Conservation (phyloP, 2,888 invertebrate genomes). For the Drosophila falleni region DNA sequence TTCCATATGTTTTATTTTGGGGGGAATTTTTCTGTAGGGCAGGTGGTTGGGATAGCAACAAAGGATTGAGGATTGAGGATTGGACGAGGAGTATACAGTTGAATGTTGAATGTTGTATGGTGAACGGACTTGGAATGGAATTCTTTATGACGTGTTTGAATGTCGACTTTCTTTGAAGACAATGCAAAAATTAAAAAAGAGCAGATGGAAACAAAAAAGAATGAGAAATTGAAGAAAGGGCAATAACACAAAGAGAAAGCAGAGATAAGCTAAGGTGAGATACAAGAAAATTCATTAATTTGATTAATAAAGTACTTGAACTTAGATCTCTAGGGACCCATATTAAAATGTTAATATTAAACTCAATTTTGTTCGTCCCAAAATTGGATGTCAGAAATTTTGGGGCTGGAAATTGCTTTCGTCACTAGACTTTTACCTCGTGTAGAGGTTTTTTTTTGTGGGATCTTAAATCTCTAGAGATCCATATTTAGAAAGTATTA, state of each 20-base stretch:
- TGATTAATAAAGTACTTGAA: neutral
- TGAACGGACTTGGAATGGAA: slow-evolving; percentile 19
- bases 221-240: too few species aligned
- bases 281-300: neutral
- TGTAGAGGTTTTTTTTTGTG: too few species aligned
- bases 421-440: too few species aligned
- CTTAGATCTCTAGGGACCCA: too few species aligned
- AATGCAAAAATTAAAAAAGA: neutral
- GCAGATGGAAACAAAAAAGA: neutral
- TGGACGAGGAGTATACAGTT: neutral
- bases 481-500: too few species aligned
- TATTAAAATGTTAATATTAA: too few species aligned
- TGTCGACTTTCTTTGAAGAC: slow-evolving; percentile 7
- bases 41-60: slow-evolving; percentile 28
- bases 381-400: too few species aligned
- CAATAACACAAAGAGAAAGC: neutral
- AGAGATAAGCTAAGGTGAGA: neutral
- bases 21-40: neutral
- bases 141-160: slow-evolving; percentile 27
- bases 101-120: slow-evolving; percentile 12
- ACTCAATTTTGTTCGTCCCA: too few species aligned
- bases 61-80: slow-evolving; percentile 21
- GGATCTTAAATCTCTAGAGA: too few species aligned
- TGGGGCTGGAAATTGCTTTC: too few species aligned
- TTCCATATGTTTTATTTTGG: neutral